Evolutionary conservation across 2,113 vertebrate genomes (phyloP).

Genomic region (Dendropsophus ebraccatus): DNA sequence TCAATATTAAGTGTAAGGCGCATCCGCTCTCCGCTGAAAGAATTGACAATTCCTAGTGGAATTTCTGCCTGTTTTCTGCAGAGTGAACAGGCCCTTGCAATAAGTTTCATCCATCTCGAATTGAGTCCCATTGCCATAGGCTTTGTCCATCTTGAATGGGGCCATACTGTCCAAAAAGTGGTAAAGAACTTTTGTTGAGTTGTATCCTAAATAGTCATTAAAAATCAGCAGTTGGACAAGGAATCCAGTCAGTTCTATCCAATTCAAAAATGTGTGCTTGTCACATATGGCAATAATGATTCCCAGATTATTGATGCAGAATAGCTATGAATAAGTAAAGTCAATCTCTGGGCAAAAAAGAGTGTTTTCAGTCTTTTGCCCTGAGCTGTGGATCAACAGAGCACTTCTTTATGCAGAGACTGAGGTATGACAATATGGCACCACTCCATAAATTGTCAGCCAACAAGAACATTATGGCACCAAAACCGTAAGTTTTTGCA

Average conservation of each 20-base stretch:
- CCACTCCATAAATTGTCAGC: not conserved
- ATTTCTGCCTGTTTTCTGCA: no score
- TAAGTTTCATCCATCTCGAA: no score
- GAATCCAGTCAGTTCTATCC: not conserved
- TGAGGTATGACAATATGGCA: not conserved
- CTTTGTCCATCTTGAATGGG: not conserved
- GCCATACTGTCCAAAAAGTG: not conserved
- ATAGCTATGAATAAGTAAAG: not conserved
- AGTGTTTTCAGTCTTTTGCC: not conserved
- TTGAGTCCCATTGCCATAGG: no score
- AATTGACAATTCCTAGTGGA: no score
- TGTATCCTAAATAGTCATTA: not conserved
- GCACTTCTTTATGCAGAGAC: not conserved
- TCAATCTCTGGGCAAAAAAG: not conserved
- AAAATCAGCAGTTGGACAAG: not conserved
- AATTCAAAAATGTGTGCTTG: not conserved
- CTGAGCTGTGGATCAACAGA: not conserved
- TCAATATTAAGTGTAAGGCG: no score
- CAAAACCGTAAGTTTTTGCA: no score
- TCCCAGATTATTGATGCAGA: not conserved
- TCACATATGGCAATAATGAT: not conserved
- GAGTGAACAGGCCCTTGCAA: no score
- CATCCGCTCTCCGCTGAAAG: no score
- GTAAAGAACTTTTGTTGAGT: not conserved
- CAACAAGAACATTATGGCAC: not conserved